Base-by-base conservation (phyloP, 1,140 invertebrate species). In the Drosophila chauvacae region DNA sequence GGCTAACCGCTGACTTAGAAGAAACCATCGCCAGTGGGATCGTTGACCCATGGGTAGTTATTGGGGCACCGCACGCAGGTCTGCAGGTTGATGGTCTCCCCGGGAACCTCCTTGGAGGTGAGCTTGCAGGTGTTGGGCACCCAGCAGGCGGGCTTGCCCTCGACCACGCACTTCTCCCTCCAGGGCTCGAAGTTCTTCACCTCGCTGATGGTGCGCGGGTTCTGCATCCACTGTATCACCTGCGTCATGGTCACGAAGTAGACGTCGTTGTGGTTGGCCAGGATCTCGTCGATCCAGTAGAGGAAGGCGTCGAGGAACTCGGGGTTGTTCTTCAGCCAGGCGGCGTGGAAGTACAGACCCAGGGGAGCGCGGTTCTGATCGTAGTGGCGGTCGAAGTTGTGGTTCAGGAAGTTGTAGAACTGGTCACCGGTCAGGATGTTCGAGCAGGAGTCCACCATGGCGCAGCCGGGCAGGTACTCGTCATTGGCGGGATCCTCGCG, bases 231-330 rank as follows among this genome's bases (percentile, higher is more conserved):
- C 91, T 98, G 97, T 79, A 99, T 98, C 1, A 98, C 97, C 93
- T 98, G 97, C 3, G 97, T 98, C 96, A 98, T 98, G n/a, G 98
- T 99, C 2, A 98, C 97, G 91, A 99, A 98, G 93, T 98, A 99
- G 7, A 98, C 98, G 91, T 99, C 98, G 66, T 97, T 97, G 93
- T 97, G 96, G 62, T 96, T 96, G 65, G 95, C 94, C 35, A 98
- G 93, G 50, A 98, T 95, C 93, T 99, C 98, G 91, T 99, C 98
- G 77, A 99, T 96, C 97, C 98, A 99, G 92, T 97, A 97, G 10
- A 98, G 94, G 95, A 99, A 97, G 63, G 97, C 96, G 82, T 98
- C 97, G 59, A 98, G 93, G 92, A 96, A 98, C 92, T 98, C 97
- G 37, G 97, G 97, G 84, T 98, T 98, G 92, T 98, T 98, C 93